These are phyloP conservation scores for Drosophila sulfurigaster DNA, from an alignment of 1,140 invertebrate genomes.

Conservation along the genomic window DNA sequence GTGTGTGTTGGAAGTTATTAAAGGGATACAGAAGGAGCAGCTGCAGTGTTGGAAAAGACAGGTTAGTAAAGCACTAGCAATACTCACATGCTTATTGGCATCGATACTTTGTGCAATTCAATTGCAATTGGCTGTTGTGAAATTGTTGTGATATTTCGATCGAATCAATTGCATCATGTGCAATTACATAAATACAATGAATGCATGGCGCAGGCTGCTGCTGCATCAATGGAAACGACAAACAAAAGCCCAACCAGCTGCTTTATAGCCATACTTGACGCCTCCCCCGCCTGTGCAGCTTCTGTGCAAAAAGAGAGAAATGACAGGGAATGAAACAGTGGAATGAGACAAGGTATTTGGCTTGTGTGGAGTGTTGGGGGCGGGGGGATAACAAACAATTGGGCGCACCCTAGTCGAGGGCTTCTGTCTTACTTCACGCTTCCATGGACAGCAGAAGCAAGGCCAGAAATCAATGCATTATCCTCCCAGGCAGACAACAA, in stretches of 20 bases:
- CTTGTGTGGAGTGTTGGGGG: background rate
- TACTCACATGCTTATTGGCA: background rate
- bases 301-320: slow-evolving; percentile 21
- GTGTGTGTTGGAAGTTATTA: background rate
- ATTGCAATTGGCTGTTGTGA: background rate
- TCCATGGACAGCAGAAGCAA: slow-evolving; percentile 60
- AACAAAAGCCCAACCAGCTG: slow-evolving; percentile 34
- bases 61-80: slow-evolving; percentile 9
- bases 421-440: slow-evolving; percentile 71
- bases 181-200: slow-evolving; percentile 33
- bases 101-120: slow-evolving; percentile 17
- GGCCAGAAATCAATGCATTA: slow-evolving; percentile 76
- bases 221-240: slow-evolving; percentile 19
- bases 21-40: background rate
- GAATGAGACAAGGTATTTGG: slow-evolving; percentile 9
- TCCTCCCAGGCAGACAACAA: slow-evolving; percentile 50
- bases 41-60: slow-evolving; percentile 15
- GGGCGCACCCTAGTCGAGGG: slow-evolving; percentile 48
- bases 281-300: background rate
- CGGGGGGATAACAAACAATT: slow-evolving; percentile 50
- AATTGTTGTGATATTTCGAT: background rate
- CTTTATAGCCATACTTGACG: slow-evolving; percentile 7
- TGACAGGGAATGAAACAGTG: slow-evolving; percentile 9
- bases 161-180: slow-evolving; percentile 32
- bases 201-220: slow-evolving; percentile 1